Evolutionary conservation across 37 sponge, comb jelly and placozoan species (phyloP).

Genomic region (Beroe forskalii): DNA sequence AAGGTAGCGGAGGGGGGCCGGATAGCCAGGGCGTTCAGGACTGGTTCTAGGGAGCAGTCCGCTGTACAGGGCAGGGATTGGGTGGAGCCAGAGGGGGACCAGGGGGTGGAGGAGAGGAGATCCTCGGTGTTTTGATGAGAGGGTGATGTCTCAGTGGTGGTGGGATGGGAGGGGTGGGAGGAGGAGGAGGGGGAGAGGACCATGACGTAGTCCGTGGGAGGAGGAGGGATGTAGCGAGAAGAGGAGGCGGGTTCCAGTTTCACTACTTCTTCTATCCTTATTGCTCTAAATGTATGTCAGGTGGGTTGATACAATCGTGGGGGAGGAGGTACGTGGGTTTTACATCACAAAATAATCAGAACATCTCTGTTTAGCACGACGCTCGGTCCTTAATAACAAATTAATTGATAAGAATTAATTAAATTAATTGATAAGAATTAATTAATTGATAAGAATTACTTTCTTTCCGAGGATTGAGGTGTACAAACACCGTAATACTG

Average conservation of each 20-base stretch:
- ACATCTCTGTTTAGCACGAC: no score
- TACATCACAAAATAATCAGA: no score
- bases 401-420: no score
- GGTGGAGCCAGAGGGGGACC: slow-evolving; percentile 44
- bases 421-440: no score
- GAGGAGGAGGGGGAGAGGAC: neutral
- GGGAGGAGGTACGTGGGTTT: no score
- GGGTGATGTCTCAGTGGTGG: no score
- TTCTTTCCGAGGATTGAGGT: no score
- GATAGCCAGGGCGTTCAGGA: slow-evolving; percentile 24
- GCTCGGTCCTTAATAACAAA: no score
- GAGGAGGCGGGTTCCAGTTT: neutral
- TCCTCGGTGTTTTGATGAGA: neutral
- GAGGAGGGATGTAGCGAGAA: neutral
- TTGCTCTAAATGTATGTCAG: neutral
- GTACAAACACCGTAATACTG: no score
- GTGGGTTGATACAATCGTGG: no score
- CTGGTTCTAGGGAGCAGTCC: slow-evolving; percentile 34
- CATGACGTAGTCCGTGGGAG: neutral
- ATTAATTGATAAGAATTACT: no score
- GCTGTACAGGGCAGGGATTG: slow-evolving; percentile 26
- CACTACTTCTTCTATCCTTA: slow-evolving; percentile 22
- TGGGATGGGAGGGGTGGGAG: neutral
- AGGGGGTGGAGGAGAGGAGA: neutral
- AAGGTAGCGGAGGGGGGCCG: neutral